Base-by-base conservation (phyloP, 2,888 invertebrate species). In the Volucella inflata region DNA sequence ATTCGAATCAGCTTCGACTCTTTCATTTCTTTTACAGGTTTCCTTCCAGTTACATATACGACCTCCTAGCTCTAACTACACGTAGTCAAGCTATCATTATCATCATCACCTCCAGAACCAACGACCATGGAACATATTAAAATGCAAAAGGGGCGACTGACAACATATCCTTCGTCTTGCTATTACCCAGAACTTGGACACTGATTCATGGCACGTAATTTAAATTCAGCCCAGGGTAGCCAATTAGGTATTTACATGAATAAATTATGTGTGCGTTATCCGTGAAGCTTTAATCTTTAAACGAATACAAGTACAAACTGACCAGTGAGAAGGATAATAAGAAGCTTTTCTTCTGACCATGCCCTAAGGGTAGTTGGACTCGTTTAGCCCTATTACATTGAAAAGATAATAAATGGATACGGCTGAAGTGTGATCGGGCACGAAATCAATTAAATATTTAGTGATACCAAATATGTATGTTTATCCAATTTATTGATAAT, bases 211-310 rank as follows among this genome's bases (percentile, higher is more conserved):
- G 76, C 85, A 85, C 76, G 81, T 81, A 85, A 81, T 85, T 85
- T 85, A 81, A 85, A 85, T 81, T 85, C 85, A 77, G 76, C 81
- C 76, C 71, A 71, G 81, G 81, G 77, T 72, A 85, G 76, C 81
- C 80, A 85, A 85, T 85, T 85, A 85, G 77, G 81, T 76, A 85
- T 85, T 80, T 85, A 85, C 85, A 85, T 85, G 81, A 85, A 85
- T 85, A 85, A 85, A 85, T 85, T 81, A 76, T 76, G 81, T 30
- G 30, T 85, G 81, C 81, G 67, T 85, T 85, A 81, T 85, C 85
- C 67, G 50, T 57, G 71, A 48, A 76, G 76, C 67, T 81, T 80
- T 71, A 72, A 62, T 67, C 55, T 72, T 75, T 65, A 74, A 75
- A 42, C 51, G 70, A 79, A 48, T 62, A 30, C 40, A 2, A 14